Evolutionary conservation across 2,888 invertebrate species (phyloP), one percentile per base, ranked within the genome.

Genomic region (Melanostoma scalare): DNA sequence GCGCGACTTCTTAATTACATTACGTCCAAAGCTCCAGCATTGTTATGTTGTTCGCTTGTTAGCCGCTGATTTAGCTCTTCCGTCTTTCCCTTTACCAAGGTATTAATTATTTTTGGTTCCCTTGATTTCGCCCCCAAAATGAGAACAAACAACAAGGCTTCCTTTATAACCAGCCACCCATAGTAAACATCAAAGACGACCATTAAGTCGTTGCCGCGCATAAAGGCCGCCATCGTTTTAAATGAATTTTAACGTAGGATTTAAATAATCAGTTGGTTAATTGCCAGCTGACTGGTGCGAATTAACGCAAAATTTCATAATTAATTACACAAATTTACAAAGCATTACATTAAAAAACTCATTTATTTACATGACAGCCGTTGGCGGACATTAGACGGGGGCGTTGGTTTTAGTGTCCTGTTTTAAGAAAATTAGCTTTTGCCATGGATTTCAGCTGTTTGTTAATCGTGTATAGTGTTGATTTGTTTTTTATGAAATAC

Each of bases 251-350:
- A 71, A 75, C 60, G 61, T 71, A 79, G 71, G 79, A 79, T 84
- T 74, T 74, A 56, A 84, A 84, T 79, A 84, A 84, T 84, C 84
- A 79, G 78, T 50, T 67, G 84, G 84, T 84, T 84, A 84, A 84
- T 84, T 84, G 84, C 74, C 20, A 65, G 60, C 79, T 72, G 84
- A 71, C 84, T 84, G 75, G 65, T 20, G 20, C 60, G 84, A 84
- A 84, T 75, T 75, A 84, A 84, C 44, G 84, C 65, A 58, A 84
- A 78, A 84, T 75, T 84, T 84, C 53, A 79, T 79, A 84, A 84
- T 84, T 84, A 79, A 84, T 84, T 79, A 79, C 71, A 79, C 79
- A 67, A 84, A 84, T 75, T 84, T 71, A 79, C 79, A 71, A 71
- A 84, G 65, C 71, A 71, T 75, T 71, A 53, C 56, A 73, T 63